These are phyloP conservation scores for Lateolabrax maculatus DNA, from an alignment of 2,797 vertebrate genomes.

Conservation along the genomic window DNA sequence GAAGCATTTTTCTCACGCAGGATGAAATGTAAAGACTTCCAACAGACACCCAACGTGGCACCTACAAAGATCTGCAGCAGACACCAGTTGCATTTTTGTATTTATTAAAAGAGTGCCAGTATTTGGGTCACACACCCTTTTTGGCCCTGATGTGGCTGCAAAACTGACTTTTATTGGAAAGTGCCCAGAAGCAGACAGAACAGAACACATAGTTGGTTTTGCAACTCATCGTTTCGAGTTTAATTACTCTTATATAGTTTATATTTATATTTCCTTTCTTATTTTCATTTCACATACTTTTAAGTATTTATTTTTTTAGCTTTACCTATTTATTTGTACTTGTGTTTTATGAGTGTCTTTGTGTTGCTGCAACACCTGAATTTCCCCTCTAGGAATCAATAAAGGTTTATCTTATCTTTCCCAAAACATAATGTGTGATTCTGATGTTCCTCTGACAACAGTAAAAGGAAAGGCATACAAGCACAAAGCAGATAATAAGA, in stretches of 20 bases:
- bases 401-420: background rate
- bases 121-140: background rate
- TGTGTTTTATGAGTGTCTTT: too few relatives aligned
- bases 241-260: too few relatives aligned
- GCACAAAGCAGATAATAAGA: background rate
- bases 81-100: background rate
- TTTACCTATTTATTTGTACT: too few relatives aligned
- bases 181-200: background rate
- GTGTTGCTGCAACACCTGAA: too few relatives aligned
- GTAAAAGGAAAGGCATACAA: background rate
- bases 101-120: background rate
- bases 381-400: too few relatives aligned
- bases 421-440: background rate
- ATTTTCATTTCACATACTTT: too few relatives aligned
- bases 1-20: constrained; percentile 61
- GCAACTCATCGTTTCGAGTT: too few relatives aligned
- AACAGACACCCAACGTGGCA: background rate
- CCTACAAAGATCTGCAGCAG: background rate
- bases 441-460: background rate
- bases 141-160: background rate
- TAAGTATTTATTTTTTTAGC: too few relatives aligned
- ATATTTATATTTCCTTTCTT: too few relatives aligned
- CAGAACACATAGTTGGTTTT: background rate
- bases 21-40: constrained; percentile 23
- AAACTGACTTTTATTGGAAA: background rate